These are phyloP conservation scores for Anas bernieri DNA, from an alignment of 2,797 vertebrate genomes.

Conservation along the genomic window DNA sequence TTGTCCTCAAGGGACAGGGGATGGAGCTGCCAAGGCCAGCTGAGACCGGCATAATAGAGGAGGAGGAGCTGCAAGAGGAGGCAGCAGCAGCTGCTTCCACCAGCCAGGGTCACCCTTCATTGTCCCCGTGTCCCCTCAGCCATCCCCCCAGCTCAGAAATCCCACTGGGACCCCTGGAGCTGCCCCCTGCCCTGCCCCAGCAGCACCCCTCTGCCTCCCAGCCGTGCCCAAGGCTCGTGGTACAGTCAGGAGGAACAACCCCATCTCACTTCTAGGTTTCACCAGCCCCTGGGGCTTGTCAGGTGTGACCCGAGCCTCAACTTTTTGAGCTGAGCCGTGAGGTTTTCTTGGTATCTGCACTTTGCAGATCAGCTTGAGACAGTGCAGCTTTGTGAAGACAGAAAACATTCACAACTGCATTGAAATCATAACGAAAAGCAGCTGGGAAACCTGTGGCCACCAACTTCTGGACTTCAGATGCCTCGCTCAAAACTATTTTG, in stretches of 20 bases:
- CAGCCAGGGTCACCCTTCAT: neutral
- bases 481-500: neutral
- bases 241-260: neutral
- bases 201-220: too few species aligned
- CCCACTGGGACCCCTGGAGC: rapidly evolving
- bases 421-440: neutral
- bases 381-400: neutral
- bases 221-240: neutral
- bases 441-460: neutral
- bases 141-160: rapidly evolving
- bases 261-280: neutral
- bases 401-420: neutral
- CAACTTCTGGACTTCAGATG: too few species aligned
- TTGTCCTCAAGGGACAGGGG: neutral
- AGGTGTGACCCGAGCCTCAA: neutral
- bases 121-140: neutral
- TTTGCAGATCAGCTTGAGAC: neutral
- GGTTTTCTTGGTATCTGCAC: neutral
- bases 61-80: neutral
- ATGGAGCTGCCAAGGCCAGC: neutral
- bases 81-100: neutral
- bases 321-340: neutral
- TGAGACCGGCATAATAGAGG: neutral
- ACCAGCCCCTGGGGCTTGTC: neutral
- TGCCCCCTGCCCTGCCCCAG: neutral